Evolutionary conservation across 2,797 vertebrate genomes (phyloP).

Genomic region (Taeniopygia guttata): DNA sequence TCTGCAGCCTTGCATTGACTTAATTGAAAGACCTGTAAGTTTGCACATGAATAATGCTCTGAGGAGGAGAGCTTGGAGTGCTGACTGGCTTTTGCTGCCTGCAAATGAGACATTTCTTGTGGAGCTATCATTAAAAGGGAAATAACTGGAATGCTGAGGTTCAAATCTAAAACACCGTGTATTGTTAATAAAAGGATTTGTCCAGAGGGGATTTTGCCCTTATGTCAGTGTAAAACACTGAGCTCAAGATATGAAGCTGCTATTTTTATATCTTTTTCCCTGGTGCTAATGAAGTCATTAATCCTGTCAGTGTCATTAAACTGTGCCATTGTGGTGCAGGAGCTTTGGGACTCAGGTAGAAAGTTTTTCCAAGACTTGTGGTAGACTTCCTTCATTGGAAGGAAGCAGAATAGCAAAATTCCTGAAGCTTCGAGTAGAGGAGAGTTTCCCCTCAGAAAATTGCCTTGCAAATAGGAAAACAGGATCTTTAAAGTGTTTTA

Average conservation of each 20-base stretch:
- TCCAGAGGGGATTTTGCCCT: not conserved
- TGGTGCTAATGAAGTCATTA: not conserved
- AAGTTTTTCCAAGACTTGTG: not conserved
- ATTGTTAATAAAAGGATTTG: not conserved
- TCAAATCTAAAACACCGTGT: not conserved
- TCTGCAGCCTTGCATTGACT: constrained; percentile 96
- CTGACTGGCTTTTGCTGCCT: not conserved
- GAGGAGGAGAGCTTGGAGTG: not conserved
- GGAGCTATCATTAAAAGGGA: not conserved
- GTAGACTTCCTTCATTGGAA: not conserved
- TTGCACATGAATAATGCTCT: not conserved
- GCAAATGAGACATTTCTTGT: not conserved
- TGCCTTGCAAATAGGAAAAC: not conserved
- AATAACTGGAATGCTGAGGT: not conserved
- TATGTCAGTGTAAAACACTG: not conserved
- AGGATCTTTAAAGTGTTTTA: not conserved
- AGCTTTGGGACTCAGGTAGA: not conserved
- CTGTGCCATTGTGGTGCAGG: not conserved
- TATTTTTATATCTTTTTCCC: not conserved
- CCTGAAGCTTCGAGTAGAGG: not conserved
- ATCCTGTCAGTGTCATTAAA: not conserved
- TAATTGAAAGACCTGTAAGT: constrained; percentile 95
- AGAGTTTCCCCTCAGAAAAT: not conserved
- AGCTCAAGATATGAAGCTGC: not conserved
- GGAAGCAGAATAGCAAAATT: not conserved